phyloP scores from a whole-genome alignment of 2,888 invertebrate species.

The Acleris sparsana region DNA sequence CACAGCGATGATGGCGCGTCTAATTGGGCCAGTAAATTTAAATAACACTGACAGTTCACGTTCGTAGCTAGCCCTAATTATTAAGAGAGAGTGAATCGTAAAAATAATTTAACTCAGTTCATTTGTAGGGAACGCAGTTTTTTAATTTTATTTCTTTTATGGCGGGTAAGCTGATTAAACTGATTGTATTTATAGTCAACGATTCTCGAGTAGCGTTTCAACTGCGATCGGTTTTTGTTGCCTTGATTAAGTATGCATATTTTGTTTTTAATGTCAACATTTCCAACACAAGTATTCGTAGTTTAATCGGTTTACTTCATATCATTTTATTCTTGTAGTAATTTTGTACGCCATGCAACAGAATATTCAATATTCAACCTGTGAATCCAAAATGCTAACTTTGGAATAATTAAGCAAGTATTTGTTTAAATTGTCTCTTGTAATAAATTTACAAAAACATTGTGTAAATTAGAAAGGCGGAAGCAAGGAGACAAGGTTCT shows the following conservation, averaged over 20 bases:
- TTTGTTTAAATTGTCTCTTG: not conserved
- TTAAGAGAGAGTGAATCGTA: constrained; percentile 79
- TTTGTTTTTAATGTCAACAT: no score
- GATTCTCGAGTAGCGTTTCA: not conserved
- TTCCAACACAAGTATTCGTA: no score
- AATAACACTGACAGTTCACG: constrained; percentile 81
- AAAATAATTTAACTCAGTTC: constrained; percentile 81
- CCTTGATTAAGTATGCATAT: not conserved
- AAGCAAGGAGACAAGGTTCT: constrained; percentile 4
- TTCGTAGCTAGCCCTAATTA: constrained; percentile 74
- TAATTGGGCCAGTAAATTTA: constrained; percentile 83
- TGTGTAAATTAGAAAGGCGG: constrained; percentile 1
- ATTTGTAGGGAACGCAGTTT: constrained; percentile 77
- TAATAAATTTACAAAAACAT: not conserved
- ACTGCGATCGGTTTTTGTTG: constrained; percentile 4
- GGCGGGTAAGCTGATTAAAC: constrained; percentile 69
- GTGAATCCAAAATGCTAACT: not conserved
- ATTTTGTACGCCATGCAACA: no score
- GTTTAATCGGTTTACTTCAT: no score
- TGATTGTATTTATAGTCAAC: constrained; percentile 40
- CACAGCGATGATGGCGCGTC: constrained; percentile 77
- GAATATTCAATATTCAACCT: no score
- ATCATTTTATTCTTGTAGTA: no score
- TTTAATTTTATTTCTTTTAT: constrained; percentile 76
- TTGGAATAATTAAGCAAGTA: not conserved